Conservation (phyloP, 1,140 invertebrate genomes). For the Camponotus vicinus region DNA sequence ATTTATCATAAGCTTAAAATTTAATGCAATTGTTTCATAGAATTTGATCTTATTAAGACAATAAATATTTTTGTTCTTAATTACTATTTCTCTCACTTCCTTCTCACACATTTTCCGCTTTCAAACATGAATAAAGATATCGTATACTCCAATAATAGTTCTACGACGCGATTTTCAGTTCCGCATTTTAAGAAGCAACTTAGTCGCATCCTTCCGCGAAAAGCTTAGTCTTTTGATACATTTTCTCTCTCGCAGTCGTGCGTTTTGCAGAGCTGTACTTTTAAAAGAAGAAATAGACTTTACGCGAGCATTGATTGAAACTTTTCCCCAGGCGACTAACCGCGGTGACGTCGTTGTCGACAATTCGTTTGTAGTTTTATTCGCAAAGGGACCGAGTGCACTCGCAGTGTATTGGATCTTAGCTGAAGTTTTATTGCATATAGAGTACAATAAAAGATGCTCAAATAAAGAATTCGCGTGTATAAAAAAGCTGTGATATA, state of each 20-base stretch:
- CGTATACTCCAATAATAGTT: neutral
- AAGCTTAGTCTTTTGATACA: constrained; percentile 5
- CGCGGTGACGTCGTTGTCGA: neutral
- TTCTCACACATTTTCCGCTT: no score
- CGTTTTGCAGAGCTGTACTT: neutral
- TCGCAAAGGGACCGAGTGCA: neutral
- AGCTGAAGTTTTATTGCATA: constrained; percentile 23
- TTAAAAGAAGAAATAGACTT: neutral
- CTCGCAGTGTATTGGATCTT: neutral
- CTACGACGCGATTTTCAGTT: neutral
- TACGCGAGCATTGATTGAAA: constrained; percentile 17
- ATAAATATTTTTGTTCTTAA: no score
- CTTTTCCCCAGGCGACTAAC: neutral
- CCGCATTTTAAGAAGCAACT: constrained; percentile 30
- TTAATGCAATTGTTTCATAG: no score
- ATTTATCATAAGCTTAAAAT: no score
- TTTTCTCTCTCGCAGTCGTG: neutral
- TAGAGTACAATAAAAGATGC: constrained; percentile 38
- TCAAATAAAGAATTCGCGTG: neutral
- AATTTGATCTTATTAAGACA: no score
- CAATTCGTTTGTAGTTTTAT: constrained; percentile 47
- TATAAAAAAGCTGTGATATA: constrained; percentile 19
- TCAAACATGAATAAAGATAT: neutral
- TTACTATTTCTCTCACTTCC: no score
- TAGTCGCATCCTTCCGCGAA: neutral